These are phyloP conservation scores for Apteryx mantelli DNA, from an alignment of 2,113 vertebrate genomes.

Conservation along the genomic window DNA sequence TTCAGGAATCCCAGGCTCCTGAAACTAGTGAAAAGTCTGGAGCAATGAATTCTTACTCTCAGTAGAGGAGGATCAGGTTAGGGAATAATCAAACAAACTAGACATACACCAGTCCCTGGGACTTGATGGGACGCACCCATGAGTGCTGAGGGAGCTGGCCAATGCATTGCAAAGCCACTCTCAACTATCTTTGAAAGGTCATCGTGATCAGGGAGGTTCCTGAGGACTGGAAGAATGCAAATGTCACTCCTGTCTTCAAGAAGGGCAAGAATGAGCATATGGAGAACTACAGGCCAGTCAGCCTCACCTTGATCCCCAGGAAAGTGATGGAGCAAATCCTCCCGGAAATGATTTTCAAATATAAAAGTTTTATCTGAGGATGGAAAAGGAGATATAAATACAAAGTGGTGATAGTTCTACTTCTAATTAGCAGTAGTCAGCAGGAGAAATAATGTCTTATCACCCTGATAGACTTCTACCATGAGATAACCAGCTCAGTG, in stretches of 20 bases:
- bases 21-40: neutral
- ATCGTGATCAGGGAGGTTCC: neutral
- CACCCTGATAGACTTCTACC: neutral
- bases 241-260: neutral
- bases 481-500: neutral
- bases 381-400: too few species aligned
- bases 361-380: neutral
- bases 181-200: neutral
- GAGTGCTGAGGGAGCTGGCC: neutral
- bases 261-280: neutral
- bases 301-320: neutral
- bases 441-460: neutral
- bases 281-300: neutral
- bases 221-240: neutral
- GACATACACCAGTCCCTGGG: neutral
- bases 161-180: neutral
- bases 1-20: neutral
- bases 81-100: neutral
- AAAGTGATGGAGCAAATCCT: neutral
- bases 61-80: neutral
- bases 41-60: neutral
- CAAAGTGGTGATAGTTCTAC: too few species aligned
- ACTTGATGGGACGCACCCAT: too few species aligned
- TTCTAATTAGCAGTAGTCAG: neutral
- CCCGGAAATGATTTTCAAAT: neutral